Conservation (phyloP, 1,140 invertebrate genomes). For the Goniozus legneri region DNA sequence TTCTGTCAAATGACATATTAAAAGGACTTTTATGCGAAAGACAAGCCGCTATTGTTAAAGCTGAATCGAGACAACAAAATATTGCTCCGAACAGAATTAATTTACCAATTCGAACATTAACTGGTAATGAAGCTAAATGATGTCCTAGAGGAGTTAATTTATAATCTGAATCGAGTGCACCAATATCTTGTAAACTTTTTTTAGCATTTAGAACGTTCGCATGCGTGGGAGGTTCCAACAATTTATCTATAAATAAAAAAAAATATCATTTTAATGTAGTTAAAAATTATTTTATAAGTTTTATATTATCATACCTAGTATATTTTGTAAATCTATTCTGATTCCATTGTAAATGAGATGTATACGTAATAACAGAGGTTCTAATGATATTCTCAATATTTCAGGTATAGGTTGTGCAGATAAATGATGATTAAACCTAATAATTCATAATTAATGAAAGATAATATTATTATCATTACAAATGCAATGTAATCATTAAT, state of each 20-base stretch:
- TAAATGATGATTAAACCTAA: conserved; percentile 59
- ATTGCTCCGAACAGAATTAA: conserved; percentile 88
- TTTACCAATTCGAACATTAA: conserved; percentile 88
- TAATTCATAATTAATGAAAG: neutral
- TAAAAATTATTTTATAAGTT: neutral
- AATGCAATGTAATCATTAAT: neutral
- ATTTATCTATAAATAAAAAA: conserved; percentile 48
- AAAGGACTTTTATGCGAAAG: conserved; percentile 85
- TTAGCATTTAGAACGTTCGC: conserved; percentile 77
- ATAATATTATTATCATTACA: neutral
- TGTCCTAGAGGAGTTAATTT: conserved; percentile 85
- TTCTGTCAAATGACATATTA: conserved; percentile 71
- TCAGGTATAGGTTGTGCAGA: conserved; percentile 74
- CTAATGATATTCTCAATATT: conserved; percentile 79
- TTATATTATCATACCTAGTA: conserved; percentile 54
- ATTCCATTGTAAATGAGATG: conserved; percentile 75
- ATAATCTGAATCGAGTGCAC: conserved; percentile 76
- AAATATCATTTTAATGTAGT: too few species aligned
- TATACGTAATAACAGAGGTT: conserved; percentile 83
- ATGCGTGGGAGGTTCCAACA: conserved; percentile 77
- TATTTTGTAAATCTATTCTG: conserved; percentile 63
- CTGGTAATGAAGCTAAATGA: conserved; percentile 83
- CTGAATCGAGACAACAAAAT: conserved; percentile 90
- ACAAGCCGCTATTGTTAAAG: conserved; percentile 88
- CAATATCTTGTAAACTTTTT: conserved; percentile 74